Conservation (phyloP, 2,113 vertebrate species). For the Dermatemys mawii region DNA sequence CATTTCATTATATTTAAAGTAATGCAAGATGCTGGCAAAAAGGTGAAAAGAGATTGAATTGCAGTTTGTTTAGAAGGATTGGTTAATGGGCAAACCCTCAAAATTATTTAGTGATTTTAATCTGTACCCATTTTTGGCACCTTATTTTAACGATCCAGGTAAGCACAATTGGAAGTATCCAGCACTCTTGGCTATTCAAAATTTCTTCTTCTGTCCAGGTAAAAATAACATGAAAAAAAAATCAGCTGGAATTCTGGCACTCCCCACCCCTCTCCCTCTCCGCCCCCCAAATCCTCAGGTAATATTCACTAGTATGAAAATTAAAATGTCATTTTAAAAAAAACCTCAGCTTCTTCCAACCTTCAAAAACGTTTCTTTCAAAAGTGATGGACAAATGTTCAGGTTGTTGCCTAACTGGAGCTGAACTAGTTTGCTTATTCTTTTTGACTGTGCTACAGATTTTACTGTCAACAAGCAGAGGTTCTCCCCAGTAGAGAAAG, state of each 20-base stretch:
- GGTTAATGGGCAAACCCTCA: background rate
- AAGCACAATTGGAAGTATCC: background rate
- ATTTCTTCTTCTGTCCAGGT: background rate
- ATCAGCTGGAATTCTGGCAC: background rate
- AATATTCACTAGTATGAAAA: background rate
- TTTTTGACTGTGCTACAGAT: background rate
- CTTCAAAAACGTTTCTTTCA: background rate
- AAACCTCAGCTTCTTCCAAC: background rate
- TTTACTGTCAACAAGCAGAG: background rate
- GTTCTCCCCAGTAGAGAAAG: background rate
- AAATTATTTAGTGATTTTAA: background rate
- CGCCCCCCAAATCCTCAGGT: rapidly evolving
- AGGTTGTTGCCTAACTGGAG: background rate
- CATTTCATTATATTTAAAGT: background rate
- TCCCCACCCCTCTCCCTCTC: background rate
- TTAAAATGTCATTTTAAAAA: background rate
- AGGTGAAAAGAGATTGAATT: background rate
- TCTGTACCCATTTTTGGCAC: background rate
- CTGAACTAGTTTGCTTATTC: background rate
- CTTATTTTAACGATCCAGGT: background rate
- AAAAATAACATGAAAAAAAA: background rate
- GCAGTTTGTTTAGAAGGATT: no score
- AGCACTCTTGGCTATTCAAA: background rate
- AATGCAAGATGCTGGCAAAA: background rate
- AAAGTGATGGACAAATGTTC: background rate